Conservation (phyloP, 2,797 vertebrate genomes). For the Silurus lanzhouensis region DNA sequence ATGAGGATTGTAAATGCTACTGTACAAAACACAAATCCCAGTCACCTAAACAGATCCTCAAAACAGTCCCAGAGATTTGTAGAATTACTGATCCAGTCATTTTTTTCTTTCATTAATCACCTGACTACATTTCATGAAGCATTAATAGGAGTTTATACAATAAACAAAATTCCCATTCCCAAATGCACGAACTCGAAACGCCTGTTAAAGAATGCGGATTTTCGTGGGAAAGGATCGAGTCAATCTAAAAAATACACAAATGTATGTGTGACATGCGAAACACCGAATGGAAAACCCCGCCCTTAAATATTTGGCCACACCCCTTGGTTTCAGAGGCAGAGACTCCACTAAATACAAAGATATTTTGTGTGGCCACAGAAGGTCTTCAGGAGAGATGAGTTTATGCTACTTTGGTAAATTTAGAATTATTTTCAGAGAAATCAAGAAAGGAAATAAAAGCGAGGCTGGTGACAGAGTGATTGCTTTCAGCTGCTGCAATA, state of each 20-base stretch:
- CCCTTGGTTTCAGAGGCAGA: background rate
- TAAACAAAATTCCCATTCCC: background rate
- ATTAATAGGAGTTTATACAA: no score
- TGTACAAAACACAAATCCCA: no score
- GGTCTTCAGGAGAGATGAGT: background rate
- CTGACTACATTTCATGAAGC: no score
- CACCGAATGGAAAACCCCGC: background rate
- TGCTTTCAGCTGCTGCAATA: background rate
- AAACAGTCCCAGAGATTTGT: background rate
- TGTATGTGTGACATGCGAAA: background rate
- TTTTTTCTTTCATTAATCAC: background rate
- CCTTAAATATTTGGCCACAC: background rate
- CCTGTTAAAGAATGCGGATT: background rate
- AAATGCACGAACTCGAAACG: background rate
- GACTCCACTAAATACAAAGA: no score
- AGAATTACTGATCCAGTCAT: background rate
- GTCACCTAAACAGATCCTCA: background rate
- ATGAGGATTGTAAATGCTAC: no score
- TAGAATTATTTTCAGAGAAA: no score
- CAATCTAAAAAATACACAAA: background rate
- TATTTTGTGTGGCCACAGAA: no score
- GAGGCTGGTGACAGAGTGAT: background rate
- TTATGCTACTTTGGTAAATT: background rate
- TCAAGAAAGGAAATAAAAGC: no score
- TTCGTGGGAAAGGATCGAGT: background rate